A percentile compares a stretch with the other conserved stretches of the same genome.
phyloP scores from a whole-genome alignment of 2,888 invertebrate genomes.

The Schrankia costaestrigalis region DNA sequence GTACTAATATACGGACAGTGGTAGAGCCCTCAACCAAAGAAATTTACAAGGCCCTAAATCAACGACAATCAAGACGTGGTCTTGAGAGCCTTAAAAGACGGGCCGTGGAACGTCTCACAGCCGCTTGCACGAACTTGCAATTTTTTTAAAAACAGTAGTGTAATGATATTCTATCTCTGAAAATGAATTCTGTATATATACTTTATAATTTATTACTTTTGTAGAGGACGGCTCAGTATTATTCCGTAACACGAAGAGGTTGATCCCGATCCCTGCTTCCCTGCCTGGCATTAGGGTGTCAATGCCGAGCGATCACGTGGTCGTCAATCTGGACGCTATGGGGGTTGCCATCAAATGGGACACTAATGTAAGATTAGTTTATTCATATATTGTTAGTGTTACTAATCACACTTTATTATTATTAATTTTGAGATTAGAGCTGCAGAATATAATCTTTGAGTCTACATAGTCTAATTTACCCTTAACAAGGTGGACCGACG shows the following conservation, averaged over 20 bases:
- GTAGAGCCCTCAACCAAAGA: not conserved
- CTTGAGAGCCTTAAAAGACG: too few species aligned
- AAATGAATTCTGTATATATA: too few species aligned
- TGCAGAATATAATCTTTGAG: too few species aligned
- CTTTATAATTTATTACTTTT: conserved; percentile 6
- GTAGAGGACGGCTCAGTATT: conserved; percentile 78
- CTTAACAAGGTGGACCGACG: too few species aligned
- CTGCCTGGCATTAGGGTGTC: conserved; percentile 87
- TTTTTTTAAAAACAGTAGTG: too few species aligned
- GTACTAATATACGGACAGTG: not conserved
- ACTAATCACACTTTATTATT: not conserved
- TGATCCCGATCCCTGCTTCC: conserved; percentile 86
- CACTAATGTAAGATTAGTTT: conserved; percentile 71
- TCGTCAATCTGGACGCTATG: conserved; percentile 84
- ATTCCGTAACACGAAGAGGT: conserved; percentile 74
- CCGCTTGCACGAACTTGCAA: too few species aligned
- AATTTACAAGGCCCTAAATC: not conserved
- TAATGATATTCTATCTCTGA: too few species aligned
- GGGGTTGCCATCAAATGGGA: conserved; percentile 90
- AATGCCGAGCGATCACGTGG: conserved; percentile 85
- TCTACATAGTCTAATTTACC: too few species aligned
- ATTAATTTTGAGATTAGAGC: not conserved
- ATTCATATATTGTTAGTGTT: not conserved
- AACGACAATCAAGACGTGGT: not conserved
- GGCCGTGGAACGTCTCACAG: too few species aligned